A percentile compares a stretch with the other conserved stretches of the same genome.
phyloP scores from a whole-genome alignment of 2,888 invertebrate genomes.

The Cryptocheilus praepositus region DNA sequence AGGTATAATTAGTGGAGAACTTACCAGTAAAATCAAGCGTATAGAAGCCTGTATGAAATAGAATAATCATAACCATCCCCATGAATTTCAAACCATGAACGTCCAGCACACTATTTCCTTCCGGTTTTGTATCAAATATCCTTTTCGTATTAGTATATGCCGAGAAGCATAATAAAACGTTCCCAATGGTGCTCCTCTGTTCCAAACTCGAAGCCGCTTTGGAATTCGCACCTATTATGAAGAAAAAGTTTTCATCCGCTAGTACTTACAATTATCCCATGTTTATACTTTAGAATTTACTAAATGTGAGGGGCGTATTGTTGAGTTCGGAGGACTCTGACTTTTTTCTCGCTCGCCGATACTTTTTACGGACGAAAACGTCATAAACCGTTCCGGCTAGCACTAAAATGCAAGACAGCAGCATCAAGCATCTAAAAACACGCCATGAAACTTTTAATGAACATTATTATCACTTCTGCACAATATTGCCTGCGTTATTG shows the following conservation, averaged over 20 bases:
- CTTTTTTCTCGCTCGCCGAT: slow-evolving; percentile 29
- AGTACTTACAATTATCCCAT: slow-evolving; percentile 37
- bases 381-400: slow-evolving; percentile 69
- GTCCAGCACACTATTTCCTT: slow-evolving; percentile 67
- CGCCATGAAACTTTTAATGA: not conserved
- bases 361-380: slow-evolving; percentile 58
- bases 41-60: slow-evolving; percentile 76
- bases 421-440: slow-evolving; percentile 33
- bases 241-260: no score
- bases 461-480: not conserved
- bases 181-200: slow-evolving; percentile 44
- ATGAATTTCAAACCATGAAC: slow-evolving; percentile 78
- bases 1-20: no score
- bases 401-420: slow-evolving; percentile 57
- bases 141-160: slow-evolving; percentile 74
- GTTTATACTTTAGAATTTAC: slow-evolving; percentile 13
- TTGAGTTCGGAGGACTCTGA: slow-evolving; percentile 42
- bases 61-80: slow-evolving; percentile 78
- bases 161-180: slow-evolving; percentile 76
- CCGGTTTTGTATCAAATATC: slow-evolving; percentile 71
- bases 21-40: slow-evolving; percentile 69
- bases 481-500: no score
- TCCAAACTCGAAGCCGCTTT: slow-evolving; percentile 39
- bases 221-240: no score
- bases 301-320: slow-evolving; percentile 39